A percentile compares a stretch with the other conserved stretches of the same genome.
phyloP scores from a whole-genome alignment of 2,113 vertebrate species.

The Orcinus orca region DNA sequence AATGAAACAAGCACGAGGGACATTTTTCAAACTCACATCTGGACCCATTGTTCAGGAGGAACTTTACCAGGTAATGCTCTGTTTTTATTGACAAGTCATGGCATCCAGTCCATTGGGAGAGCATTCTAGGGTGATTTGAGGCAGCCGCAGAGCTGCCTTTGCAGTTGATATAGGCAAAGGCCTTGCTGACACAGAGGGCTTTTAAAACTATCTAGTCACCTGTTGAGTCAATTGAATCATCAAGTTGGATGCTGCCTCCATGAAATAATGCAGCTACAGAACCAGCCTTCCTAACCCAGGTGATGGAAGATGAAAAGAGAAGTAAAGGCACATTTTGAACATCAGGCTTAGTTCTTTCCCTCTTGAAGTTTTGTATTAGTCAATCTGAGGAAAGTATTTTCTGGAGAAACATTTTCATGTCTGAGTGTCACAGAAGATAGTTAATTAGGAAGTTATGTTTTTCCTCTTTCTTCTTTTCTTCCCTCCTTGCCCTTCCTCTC shows the following conservation, averaged over 20 bases:
- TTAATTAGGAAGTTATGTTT: background rate
- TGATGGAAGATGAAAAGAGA: background rate
- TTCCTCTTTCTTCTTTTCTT: background rate
- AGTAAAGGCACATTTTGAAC: background rate
- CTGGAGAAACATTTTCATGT: background rate
- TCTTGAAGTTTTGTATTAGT: background rate
- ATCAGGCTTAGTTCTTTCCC: background rate
- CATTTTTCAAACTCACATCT: conserved; percentile 61
- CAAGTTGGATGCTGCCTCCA: background rate
- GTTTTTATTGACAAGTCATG: conserved; percentile 7
- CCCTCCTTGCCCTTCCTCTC: too few species aligned
- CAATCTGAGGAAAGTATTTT: background rate
- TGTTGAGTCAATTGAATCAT: background rate
- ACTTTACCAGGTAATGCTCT: conserved; percentile 1
- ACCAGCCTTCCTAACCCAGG: background rate
- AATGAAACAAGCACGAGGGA: conserved; percentile 40
- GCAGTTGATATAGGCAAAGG: background rate
- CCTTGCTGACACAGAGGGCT: background rate
- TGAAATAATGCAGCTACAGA: accelerated
- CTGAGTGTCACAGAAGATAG: background rate
- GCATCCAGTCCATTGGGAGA: background rate
- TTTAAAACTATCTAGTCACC: background rate
- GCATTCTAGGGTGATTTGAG: background rate
- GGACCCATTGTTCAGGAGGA: conserved; percentile 48
- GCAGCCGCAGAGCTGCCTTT: background rate